Evolutionary conservation across 2,113 vertebrate species (phyloP), one percentile per base, ranked within the genome.

Genomic region (Phyllopteryx taeniolatus): DNA sequence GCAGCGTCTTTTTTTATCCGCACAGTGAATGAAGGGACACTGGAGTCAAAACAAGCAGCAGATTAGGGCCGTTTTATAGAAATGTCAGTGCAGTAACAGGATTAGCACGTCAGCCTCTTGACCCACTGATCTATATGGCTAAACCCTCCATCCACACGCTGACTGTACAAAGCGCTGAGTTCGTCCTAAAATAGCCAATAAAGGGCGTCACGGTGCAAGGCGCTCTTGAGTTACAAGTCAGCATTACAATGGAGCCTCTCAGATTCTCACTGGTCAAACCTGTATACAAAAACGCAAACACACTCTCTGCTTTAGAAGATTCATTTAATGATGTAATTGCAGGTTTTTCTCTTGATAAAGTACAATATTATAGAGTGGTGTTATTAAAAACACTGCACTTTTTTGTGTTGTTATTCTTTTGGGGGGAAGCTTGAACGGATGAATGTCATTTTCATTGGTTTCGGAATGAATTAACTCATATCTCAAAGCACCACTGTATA

Each of bases 101-200:
- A 87, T 91, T 88, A 89, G 65, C 19, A 49, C 68, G 82, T 81
- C 72, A 79, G 81, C 20, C 68, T 83, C 84, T 87, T 90, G 85
- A 87, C 88, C 86, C 76, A 89, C 78, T 89, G 87, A 88, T 87
- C 87, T 87, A 84, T 42, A 86, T 82, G 82, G 67, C 84, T 86
- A 82, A 84, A 80, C 70, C 72, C 42, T 83, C 47, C 46, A 12
- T 3, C 7, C 59, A 80, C n/a, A 20, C 49, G n/a, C 61, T 53
- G 19, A 80, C 76, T 78, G 76, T 83, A 83, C 77, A 76, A 77
- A 80, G 64, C 53, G 64, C 53, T 51, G 67, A 71, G 76, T 74
- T 59, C 33, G n/a, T 71, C 44, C 65, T 39, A 39, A 74, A 67
- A 75, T 35, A 70, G 56, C 54, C 20, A 35, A 59, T 19, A 70